A percentile compares a stretch with the other conserved stretches of the same genome.
Conservation (phyloP, 2,797 vertebrate species). For the Lacerta viridis region DNA sequence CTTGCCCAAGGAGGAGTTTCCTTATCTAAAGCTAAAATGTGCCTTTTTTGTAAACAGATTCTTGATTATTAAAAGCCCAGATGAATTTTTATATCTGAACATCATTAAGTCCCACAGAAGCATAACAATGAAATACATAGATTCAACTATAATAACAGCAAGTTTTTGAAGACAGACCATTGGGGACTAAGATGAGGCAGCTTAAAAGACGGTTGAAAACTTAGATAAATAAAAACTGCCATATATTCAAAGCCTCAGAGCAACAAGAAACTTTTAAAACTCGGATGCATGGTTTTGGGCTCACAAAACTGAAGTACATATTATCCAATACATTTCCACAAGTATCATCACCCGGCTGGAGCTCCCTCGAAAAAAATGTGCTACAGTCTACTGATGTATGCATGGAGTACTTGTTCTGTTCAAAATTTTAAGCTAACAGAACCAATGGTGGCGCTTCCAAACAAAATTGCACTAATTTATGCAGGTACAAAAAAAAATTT, state of each 20-base stretch:
- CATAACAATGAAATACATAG: not conserved
- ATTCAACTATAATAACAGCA: not conserved
- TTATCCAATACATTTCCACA: conserved; percentile 36
- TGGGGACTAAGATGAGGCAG: not conserved
- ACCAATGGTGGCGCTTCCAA: not conserved
- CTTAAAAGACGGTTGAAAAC: not conserved
- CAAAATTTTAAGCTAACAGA: not conserved
- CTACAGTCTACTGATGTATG: conserved; percentile 42
- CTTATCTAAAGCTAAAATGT: not conserved
- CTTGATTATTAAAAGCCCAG: not conserved
- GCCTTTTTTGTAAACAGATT: not conserved
- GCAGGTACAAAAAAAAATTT: conserved; percentile 19
- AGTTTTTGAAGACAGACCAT: not conserved
- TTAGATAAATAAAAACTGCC: not conserved
- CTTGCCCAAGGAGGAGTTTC: not conserved
- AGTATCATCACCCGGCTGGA: conserved; percentile 48
- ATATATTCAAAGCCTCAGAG: not conserved
- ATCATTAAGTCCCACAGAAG: not conserved
- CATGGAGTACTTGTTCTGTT: not conserved
- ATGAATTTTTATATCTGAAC: not conserved
- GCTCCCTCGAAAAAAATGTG: conserved; percentile 41
- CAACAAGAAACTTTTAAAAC: not conserved
- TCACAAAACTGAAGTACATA: conserved; percentile 39
- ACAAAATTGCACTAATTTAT: not conserved
- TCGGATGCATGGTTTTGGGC: conserved; percentile 27